Base-by-base conservation (phyloP, 1,140 invertebrate species). In the Eurosta solidaginis region DNA sequence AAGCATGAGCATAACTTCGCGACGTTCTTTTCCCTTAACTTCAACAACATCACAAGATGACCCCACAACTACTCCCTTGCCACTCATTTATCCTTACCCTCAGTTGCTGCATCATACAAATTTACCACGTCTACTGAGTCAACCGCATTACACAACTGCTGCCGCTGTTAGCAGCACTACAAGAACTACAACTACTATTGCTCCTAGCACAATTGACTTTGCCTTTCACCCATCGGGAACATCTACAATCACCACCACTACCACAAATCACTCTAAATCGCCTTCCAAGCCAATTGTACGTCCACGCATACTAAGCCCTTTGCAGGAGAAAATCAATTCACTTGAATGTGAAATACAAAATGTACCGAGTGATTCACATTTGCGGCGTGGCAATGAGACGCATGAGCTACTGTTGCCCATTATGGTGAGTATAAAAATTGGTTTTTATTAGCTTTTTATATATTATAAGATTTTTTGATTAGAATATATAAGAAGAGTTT, bases 371-470 rank as follows among this genome's bases (percentile, higher is more conserved):
- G 91, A 91, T 78, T 91, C 91, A 6, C 89, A 91, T 77, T 85
- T 92, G 77, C 92, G 92, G 91, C 89, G 91, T 36, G 91, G 91
- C 80, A 92, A 92, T 81, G 91, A 92, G 82, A 92, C 92, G 14
- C 91, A 92, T 79, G 91, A 92, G 81, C 88, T 92, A 78, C 89
- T 90, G 80, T 87, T 92, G 45, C 92, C 92, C 22, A 88, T 91
- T 82, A 90, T 89, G 89, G 92, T 92, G 88, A 91, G 90, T 89
- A 27, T 63, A 29, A 52, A 25, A 63, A 79, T 68, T 73, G 52
- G 0, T 27, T 17, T 75, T 75, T 33, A 20, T 47, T 20, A n/a
- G 14, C 20, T 63, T 36, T 63, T 14, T 9, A 68, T 59, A 17
- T n/a, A 12, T 59, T 59, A 3, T 36, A 33, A 33, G 14, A 14